These are phyloP conservation scores for Plodia interpunctella DNA, from an alignment of 1,140 invertebrate species.

Conservation along the genomic window DNA sequence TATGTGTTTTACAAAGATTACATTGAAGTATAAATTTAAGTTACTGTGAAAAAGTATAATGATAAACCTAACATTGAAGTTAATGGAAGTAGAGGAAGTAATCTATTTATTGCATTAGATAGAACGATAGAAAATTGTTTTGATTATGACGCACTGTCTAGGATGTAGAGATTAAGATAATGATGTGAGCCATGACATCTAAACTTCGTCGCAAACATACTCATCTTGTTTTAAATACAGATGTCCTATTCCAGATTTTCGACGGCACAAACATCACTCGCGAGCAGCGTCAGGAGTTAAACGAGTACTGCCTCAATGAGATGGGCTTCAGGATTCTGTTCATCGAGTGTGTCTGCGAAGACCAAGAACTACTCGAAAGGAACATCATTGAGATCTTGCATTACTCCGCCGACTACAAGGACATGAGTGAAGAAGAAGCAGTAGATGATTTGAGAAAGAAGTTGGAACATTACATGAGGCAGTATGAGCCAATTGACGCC, in stretches of 20 bases:
- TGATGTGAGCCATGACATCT: not conserved
- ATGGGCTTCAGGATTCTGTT: conserved; percentile 93
- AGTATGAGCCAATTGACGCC: conserved; percentile 84
- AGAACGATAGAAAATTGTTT: too few relatives aligned
- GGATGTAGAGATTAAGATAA: not conserved
- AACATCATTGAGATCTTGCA: conserved; percentile 94
- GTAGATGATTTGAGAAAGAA: conserved; percentile 89
- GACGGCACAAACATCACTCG: conserved; percentile 95
- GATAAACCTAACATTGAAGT: too few relatives aligned
- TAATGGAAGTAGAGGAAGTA: too few relatives aligned
- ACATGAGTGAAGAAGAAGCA: conserved; percentile 86
- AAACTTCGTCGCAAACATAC: not conserved
- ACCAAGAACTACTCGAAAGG: conserved; percentile 86
- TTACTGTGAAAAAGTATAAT: too few relatives aligned
- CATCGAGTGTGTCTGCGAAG: conserved; percentile 94
- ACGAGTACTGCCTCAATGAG: conserved; percentile 84
- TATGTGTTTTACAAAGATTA: too few relatives aligned
- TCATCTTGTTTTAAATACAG: conserved; percentile 5
- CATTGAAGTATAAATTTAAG: too few relatives aligned
- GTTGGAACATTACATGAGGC: conserved; percentile 89
- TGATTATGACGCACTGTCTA: not conserved
- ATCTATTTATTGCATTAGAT: too few relatives aligned
- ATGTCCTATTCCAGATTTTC: conserved; percentile 83
- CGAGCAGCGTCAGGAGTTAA: conserved; percentile 86
- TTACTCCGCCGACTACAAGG: conserved; percentile 92